Evolutionary conservation across 2,113 vertebrate species (phyloP).

Genomic region (Vidua macroura): DNA sequence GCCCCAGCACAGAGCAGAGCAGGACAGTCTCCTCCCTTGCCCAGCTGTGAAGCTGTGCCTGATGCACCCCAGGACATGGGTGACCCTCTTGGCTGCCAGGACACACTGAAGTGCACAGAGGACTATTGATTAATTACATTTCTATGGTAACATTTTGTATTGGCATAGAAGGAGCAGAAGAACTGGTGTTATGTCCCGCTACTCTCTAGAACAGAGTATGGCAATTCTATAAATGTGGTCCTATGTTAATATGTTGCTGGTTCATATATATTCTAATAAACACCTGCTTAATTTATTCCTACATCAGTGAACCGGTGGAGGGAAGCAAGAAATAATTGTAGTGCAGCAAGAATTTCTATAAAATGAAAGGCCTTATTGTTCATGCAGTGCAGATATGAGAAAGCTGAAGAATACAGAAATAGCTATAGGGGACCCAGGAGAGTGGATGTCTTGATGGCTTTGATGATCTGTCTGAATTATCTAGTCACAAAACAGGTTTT

Average conservation of each 20-base stretch:
- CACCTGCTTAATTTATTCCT: not conserved
- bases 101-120: not conserved
- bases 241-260: not conserved
- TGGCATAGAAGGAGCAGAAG: not conserved
- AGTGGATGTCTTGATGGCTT: not conserved
- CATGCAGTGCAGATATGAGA: not conserved
- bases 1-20: not conserved
- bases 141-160: not conserved
- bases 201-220: accelerated
- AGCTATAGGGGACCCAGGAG: not conserved
- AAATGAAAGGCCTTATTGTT: not conserved
- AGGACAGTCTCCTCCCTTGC: not conserved
- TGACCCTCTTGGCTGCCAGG: not conserved
- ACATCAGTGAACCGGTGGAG: not conserved
- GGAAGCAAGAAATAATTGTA: not conserved
- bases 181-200: not conserved
- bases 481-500: not conserved
- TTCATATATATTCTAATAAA: not conserved
- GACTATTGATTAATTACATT: not conserved
- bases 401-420: not conserved
- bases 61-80: accelerated
- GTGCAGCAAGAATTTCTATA: not conserved
- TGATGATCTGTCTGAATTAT: not conserved
- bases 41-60: accelerated
- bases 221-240: not conserved